Evolutionary conservation across 2,797 vertebrate species (phyloP).

Genomic region (Siniperca undulata): DNA sequence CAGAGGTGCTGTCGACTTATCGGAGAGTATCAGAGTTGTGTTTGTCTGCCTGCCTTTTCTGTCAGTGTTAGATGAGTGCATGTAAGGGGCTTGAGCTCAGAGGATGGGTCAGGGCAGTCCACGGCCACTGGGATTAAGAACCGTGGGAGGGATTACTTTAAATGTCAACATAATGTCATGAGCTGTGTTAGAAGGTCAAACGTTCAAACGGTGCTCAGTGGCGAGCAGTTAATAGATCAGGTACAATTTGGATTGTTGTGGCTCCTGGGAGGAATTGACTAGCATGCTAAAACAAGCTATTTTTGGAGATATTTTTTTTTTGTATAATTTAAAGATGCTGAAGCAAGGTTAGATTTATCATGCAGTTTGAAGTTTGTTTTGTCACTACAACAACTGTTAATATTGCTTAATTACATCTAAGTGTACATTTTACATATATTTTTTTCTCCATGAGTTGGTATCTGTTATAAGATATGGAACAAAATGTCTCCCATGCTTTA

Average conservation of each 20-base stretch:
- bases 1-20: slow-evolving; percentile 31
- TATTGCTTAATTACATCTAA: not conserved
- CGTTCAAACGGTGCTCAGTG: slow-evolving; percentile 83
- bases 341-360: not conserved
- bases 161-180: slow-evolving; percentile 87
- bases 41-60: slow-evolving; percentile 45
- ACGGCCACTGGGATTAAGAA: slow-evolving; percentile 76
- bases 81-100: slow-evolving; percentile 51
- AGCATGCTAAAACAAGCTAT: slow-evolving; percentile 26
- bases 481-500: not conserved
- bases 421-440: not conserved
- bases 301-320: slow-evolving; percentile 1
- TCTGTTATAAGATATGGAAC: not conserved
- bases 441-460: not conserved
- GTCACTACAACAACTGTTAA: not conserved
- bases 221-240: slow-evolving; percentile 81
- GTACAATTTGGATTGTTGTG: slow-evolving; percentile 77
- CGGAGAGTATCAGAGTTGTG: slow-evolving; percentile 32
- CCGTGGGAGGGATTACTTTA: slow-evolving; percentile 82
- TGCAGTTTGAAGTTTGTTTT: not conserved
- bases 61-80: slow-evolving; percentile 44
- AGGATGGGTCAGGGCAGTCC: slow-evolving; percentile 70
- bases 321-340: not conserved
- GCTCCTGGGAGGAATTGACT: slow-evolving; percentile 59
- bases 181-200: slow-evolving; percentile 84